Evolutionary conservation across 1,140 invertebrate genomes (phyloP).

Genomic region (Diorhabda carinulata): DNA sequence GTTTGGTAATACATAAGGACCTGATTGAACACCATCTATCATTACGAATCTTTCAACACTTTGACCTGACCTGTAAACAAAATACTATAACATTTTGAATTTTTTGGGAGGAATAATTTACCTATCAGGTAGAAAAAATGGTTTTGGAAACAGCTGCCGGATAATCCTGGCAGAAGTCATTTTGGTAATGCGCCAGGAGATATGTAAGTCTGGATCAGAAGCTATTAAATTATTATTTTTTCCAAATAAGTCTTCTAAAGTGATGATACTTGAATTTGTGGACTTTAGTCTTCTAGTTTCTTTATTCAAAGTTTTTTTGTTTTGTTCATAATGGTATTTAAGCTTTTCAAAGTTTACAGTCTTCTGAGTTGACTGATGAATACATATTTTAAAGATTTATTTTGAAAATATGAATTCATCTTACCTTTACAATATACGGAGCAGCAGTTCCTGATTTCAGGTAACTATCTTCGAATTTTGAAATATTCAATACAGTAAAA

Average conservation of each 20-base stretch:
- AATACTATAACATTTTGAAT: background rate
- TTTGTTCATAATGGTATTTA: constrained; percentile 48
- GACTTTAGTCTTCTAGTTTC: constrained; percentile 54
- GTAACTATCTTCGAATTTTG: constrained; percentile 35
- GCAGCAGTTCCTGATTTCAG: constrained; percentile 38
- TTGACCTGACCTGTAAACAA: constrained; percentile 53
- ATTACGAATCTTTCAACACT: constrained; percentile 69
- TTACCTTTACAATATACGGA: constrained; percentile 43
- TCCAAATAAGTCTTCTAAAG: constrained; percentile 26
- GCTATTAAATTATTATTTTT: constrained; percentile 15
- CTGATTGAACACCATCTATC: constrained; percentile 61
- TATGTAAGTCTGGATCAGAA: constrained; percentile 42
- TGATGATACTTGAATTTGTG: constrained; percentile 49
- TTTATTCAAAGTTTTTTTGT: constrained; percentile 52
- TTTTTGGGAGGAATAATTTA: constrained; percentile 32
- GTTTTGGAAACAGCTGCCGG: constrained; percentile 62
- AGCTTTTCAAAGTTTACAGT: constrained; percentile 47
- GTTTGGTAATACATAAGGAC: constrained; percentile 61
- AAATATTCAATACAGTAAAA: constrained; percentile 52
- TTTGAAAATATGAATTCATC: background rate
- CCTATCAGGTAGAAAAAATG: constrained; percentile 57
- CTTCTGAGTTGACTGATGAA: constrained; percentile 45
- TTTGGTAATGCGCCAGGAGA: constrained; percentile 66
- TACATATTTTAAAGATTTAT: constrained; percentile 1
- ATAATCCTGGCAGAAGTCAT: constrained; percentile 62